Evolutionary conservation across 2,113 vertebrate species (phyloP).

Genomic region (Balaeniceps rex): DNA sequence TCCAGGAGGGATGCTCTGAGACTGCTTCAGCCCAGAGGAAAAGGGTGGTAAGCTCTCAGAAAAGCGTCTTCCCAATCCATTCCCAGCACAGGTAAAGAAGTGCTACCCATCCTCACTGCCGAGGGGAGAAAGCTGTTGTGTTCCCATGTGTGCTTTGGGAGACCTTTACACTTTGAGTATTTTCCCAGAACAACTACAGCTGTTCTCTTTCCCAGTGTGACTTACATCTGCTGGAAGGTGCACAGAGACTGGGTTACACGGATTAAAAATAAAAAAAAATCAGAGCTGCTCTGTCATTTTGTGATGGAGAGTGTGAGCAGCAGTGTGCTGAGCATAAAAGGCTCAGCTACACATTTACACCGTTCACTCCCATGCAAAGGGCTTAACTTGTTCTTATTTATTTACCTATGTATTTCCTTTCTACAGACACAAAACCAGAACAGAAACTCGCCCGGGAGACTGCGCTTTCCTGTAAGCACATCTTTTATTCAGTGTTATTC

Average conservation of each 20-base stretch:
- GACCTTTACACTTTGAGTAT: neutral
- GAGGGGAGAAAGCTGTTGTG: rapidly evolving
- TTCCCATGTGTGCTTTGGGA: neutral
- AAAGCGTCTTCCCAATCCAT: neutral
- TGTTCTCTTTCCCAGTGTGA: conserved; percentile 63
- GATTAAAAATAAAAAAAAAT: neutral
- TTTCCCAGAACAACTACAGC: conserved; percentile 67
- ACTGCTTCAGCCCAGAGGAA: neutral
- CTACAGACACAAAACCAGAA: neutral
- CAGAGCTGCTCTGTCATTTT: neutral
- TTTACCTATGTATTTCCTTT: neutral
- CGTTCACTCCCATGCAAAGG: neutral
- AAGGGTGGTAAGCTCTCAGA: neutral
- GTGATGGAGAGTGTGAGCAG: neutral
- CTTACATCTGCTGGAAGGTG: conserved; percentile 74
- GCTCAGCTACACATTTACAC: neutral
- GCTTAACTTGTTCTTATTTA: neutral
- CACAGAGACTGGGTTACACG: conserved; percentile 75
- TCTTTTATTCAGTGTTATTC: neutral
- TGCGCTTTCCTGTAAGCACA: neutral
- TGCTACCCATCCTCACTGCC: neutral
- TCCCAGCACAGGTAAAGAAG: neutral
- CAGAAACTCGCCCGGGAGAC: neutral
- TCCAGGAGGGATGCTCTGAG: neutral
- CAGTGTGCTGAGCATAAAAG: neutral